Base-by-base conservation (phyloP, 2,888 invertebrate species). In the Aleiodes testaceus region DNA sequence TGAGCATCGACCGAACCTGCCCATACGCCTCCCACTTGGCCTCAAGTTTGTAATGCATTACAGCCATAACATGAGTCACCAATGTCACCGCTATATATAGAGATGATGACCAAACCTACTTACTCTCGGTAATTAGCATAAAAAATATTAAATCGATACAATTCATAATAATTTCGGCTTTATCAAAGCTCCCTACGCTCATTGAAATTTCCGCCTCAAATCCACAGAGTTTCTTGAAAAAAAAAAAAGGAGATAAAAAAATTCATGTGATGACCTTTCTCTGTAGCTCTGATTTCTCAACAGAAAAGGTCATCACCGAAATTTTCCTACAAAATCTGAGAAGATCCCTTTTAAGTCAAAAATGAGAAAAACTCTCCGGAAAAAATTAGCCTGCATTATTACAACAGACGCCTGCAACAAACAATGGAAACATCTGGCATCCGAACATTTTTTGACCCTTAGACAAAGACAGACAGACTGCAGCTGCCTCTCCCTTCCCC, bases 11-110 rank as follows among this genome's bases (percentile, higher is more conserved):
- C 73, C 75, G 78, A 81, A 79, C 81, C 79, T 72, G 73, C 64
- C 70, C 69, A 78, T 66, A 66, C 68, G 52, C 70, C 74, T 74
- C 72, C 71, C 73, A 75, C 72, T 36, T 61, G 36, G 49, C 66
- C 64, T 71, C 42, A 55, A 55, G 73, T 52, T 36, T 75, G 74
- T 75, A 69, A 77, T 69, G 73, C 72, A 77, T 74, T 78, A 75
- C 70, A 75, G 72, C 70, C 67, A 76, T 76, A 79, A 77, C 73
- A 79, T 86, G 86, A 87, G 80, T 86, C 86, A 87, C 79, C 84
- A 82, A 84, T 86, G 83, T 83, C 81, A 84, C 74, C 78, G 79
- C 85, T 86, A 87, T 86, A 85, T 85, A 86, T 87, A 86, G 84
- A 80, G 74, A 78, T 78, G 81, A 82, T 81, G 81, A 75, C 77